Percentiles rank a stretch among this genome's conserved stretches.
Conservation (phyloP, 2,797 vertebrate species). For the Darevskia mixta region DNA sequence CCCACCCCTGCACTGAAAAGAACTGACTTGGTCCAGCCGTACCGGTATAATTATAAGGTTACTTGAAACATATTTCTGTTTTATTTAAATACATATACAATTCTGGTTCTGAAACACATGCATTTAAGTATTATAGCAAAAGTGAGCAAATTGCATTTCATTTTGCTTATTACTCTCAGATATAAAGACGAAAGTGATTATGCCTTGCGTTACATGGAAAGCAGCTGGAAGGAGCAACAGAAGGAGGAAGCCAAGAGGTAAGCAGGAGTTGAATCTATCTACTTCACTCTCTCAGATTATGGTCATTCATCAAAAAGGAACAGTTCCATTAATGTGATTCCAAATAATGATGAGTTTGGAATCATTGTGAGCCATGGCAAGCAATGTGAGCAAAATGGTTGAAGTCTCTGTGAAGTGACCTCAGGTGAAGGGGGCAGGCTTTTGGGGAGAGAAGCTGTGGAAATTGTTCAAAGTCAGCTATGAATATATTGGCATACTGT, state of each 20-base stretch:
- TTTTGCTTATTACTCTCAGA: constrained; percentile 75
- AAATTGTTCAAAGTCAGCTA: background rate
- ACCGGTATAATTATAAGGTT: background rate
- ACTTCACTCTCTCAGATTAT: background rate
- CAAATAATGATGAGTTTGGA: background rate
- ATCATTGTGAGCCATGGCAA: background rate
- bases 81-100: background rate
- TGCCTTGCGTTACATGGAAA: constrained; percentile 97
- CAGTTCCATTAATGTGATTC: background rate
- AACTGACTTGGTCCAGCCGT: background rate
- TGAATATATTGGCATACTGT: background rate
- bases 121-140: background rate
- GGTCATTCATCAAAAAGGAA: background rate
- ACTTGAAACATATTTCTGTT: background rate
- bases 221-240: constrained; percentile 95
- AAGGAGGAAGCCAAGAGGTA: constrained; percentile 98
- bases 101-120: background rate
- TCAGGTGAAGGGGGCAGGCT: background rate
- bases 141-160: background rate
- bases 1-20: background rate
- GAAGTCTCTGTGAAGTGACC: too few species aligned
- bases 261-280: background rate
- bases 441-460: background rate
- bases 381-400: background rate
- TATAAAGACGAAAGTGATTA: constrained; percentile 98